These are phyloP conservation scores for Platichthys flesus DNA, from an alignment of 2,113 vertebrate genomes.

Conservation along the genomic window DNA sequence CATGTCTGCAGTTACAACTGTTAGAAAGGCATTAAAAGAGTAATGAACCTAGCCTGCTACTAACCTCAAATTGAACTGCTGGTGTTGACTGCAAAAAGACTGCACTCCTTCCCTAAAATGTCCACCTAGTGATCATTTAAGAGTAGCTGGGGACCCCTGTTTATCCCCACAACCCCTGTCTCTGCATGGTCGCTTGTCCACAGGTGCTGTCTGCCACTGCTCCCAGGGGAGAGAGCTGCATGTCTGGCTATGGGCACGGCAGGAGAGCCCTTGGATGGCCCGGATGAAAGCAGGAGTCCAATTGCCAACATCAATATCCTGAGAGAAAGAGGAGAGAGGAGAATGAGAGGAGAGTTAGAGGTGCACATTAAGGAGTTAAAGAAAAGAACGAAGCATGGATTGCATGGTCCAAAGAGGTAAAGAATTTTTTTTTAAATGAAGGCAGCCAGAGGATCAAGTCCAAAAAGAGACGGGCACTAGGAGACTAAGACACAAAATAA, in stretches of 20 bases:
- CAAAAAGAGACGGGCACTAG: no score
- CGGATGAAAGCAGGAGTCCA: slow-evolving; percentile 23
- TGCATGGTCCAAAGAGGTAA: no score
- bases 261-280: not conserved
- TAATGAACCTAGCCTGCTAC: not conserved
- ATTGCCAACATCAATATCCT: slow-evolving; percentile 3
- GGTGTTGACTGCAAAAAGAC: not conserved
- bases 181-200: slow-evolving; percentile 3
- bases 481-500: no score
- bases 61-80: not conserved
- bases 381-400: not conserved
- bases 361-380: not conserved
- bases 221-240: no score
- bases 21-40: not conserved
- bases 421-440: not conserved
- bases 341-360: no score
- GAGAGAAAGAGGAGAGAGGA: not conserved
- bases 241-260: no score
- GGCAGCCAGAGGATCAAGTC: not conserved
- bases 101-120: not conserved
- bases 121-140: not conserved
- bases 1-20: not conserved
- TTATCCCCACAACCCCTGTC: not conserved
- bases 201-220: not conserved
- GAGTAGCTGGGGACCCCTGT: slow-evolving; percentile 1